phyloP scores from a whole-genome alignment of 2,797 vertebrate genomes.

The Hyperoplus lanceolatus region DNA sequence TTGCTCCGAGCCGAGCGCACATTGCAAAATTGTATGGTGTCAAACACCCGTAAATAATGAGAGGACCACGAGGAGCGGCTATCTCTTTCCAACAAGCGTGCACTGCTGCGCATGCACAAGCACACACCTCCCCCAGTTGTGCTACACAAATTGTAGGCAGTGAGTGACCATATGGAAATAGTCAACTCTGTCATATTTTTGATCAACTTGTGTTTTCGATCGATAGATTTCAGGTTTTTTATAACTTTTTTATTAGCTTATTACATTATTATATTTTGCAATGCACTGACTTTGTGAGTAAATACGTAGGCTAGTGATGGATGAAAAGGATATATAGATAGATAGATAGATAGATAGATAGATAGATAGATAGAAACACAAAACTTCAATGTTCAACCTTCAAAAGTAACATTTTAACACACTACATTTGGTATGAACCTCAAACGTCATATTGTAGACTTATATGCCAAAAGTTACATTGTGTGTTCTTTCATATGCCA shows the following conservation, averaged over 20 bases:
- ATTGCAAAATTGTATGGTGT: constrained; percentile 84
- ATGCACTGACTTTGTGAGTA: no score
- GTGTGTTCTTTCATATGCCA: no score
- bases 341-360: constrained; percentile 1
- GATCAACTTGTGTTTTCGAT: no score
- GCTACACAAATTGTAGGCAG: constrained; percentile 8
- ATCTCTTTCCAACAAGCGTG: constrained; percentile 24
- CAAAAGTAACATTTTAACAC: background rate
- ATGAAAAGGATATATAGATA: background rate
- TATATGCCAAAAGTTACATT: background rate
- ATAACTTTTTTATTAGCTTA: no score
- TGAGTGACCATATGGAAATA: background rate
- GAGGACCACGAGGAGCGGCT: constrained; percentile 55
- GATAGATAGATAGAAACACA: background rate
- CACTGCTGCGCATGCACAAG: constrained; percentile 14
- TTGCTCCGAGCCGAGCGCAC: constrained; percentile 81
- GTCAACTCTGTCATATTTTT: no score
- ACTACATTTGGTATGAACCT: no score
- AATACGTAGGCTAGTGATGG: no score
- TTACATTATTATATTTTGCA: no score
- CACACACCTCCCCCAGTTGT: background rate
- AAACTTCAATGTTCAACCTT: background rate
- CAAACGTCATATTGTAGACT: no score
- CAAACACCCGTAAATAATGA: constrained; percentile 80
- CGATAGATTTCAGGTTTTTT: no score